Evolutionary conservation across 2,888 invertebrate genomes (phyloP).

Genomic region (Epistrophe eligans): DNA sequence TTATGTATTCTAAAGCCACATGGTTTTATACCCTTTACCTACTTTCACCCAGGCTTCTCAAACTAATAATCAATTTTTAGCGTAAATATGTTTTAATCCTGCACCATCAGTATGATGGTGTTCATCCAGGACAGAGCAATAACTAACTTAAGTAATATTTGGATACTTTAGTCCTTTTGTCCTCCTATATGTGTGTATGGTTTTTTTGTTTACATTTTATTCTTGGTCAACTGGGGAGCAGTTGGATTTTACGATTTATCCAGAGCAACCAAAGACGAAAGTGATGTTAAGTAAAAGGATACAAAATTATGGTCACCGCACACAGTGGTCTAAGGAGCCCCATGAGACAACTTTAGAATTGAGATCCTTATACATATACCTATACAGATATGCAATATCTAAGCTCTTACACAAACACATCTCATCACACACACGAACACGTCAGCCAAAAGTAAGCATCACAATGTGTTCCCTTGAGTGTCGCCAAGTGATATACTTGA

Average conservation of each 20-base stretch:
- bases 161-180: conserved; percentile 27
- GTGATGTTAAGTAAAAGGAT: conserved; percentile 28
- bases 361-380: conserved; percentile 34
- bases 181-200: neutral
- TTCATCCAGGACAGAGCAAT: neutral
- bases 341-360: conserved; percentile 28
- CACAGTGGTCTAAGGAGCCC: conserved; percentile 41
- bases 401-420: conserved; percentile 5
- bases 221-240: conserved; percentile 29
- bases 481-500: conserved; percentile 16
- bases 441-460: conserved; percentile 1
- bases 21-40: conserved; percentile 29
- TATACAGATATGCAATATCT: neutral
- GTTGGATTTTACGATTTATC: conserved; percentile 31
- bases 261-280: neutral
- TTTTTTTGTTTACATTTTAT: conserved; percentile 6
- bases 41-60: neutral
- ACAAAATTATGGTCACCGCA: conserved; percentile 45
- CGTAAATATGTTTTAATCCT: conserved; percentile 57
- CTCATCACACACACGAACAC: neutral
- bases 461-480: conserved; percentile 37
- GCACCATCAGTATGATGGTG: conserved; percentile 4
- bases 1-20: conserved; percentile 38
- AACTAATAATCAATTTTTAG: conserved; percentile 61
- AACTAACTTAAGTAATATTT: neutral